phyloP scores from a whole-genome alignment of 2,797 vertebrate species.

The Ceyx erithaca region DNA sequence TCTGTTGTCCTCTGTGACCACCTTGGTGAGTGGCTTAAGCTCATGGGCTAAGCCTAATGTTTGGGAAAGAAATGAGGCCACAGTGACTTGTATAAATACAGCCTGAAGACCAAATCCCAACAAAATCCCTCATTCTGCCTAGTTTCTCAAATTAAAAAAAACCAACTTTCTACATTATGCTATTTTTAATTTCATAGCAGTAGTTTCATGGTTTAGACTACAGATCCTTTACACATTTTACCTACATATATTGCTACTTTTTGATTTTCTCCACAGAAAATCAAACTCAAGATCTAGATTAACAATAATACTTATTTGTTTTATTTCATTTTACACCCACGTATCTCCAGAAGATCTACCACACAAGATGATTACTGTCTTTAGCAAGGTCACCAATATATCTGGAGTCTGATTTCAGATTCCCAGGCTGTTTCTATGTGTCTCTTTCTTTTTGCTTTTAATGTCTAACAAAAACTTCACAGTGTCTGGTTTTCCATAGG shows the following conservation, averaged over 20 bases:
- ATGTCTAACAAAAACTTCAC: not conserved
- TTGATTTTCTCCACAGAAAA: not conserved
- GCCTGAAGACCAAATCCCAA: not conserved
- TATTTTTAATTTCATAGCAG: not conserved
- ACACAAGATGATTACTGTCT: not conserved
- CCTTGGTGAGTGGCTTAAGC: not conserved
- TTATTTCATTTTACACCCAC: not conserved
- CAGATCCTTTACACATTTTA: not conserved
- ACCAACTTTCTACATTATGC: fast-evolving
- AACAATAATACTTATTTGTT: not conserved
- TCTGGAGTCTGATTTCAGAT: not conserved
- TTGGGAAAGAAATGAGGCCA: not conserved
- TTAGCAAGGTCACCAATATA: not conserved
- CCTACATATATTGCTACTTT: not conserved
- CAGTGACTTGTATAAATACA: not conserved
- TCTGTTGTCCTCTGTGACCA: not conserved
- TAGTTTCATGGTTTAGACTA: not conserved
- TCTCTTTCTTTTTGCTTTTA: fast-evolving
- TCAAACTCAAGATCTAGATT: not conserved
- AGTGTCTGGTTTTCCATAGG: not conserved
- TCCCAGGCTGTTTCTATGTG: not conserved
- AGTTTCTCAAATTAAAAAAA: not conserved
- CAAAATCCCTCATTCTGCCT: not conserved
- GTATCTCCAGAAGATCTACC: not conserved
- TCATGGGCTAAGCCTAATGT: not conserved